These are phyloP conservation scores for Ivindomyrus marchei DNA, from an alignment of 2,113 vertebrate species.

Conservation along the genomic window DNA sequence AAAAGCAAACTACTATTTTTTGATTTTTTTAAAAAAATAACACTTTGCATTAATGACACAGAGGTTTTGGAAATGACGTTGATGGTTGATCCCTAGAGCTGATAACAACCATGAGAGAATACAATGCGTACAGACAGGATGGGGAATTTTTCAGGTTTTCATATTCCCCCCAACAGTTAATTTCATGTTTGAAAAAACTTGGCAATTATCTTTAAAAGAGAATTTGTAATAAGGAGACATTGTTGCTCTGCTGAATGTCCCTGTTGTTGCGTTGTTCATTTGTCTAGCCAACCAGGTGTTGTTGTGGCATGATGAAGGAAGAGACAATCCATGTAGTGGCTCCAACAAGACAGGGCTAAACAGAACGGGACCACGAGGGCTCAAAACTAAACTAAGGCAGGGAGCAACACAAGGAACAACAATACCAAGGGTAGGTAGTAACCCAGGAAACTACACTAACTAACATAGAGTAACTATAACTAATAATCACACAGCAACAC, in stretches of 20 bases:
- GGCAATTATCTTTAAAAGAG: not conserved
- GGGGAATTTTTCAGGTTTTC: not conserved
- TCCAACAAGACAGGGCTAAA: not conserved
- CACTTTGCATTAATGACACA: no score
- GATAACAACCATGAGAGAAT: not conserved
- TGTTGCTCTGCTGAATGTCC: not conserved
- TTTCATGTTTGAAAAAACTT: not conserved
- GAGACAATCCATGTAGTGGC: not conserved
- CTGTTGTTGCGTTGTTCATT: not conserved
- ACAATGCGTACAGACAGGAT: not conserved
- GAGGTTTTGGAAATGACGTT: no score
- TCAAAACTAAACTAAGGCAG: not conserved
- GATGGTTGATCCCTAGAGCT: not conserved
- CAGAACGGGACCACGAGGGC: not conserved
- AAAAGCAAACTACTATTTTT: no score
- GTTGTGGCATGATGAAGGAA: not conserved
- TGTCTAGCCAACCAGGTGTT: not conserved
- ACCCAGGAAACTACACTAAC: not conserved
- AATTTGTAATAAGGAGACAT: not conserved
- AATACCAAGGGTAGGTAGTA: not conserved
- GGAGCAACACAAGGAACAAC: not conserved
- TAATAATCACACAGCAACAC: not conserved
- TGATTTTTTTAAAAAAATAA: no score
- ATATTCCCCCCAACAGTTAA: not conserved
- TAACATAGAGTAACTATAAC: not conserved